phyloP scores from a whole-genome alignment of 2,113 vertebrate genomes.

The Bos taurus region DNA sequence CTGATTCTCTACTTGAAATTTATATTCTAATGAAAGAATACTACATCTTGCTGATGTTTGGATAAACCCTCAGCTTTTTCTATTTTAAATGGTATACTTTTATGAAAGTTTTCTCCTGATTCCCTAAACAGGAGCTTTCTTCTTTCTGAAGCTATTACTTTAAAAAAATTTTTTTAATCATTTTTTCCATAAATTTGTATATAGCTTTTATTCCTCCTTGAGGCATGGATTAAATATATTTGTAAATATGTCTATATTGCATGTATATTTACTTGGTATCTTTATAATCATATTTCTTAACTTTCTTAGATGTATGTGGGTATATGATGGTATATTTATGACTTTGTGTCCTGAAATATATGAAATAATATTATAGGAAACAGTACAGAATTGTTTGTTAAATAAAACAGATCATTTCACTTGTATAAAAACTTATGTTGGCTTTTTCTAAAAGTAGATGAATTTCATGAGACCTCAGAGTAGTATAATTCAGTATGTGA shows the following conservation, averaged over 20 bases:
- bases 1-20: not conserved
- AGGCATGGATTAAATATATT: not conserved
- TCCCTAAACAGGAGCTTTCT: not conserved
- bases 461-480: not conserved
- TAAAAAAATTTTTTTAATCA: not conserved
- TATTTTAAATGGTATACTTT: not conserved
- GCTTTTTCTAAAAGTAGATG: not conserved
- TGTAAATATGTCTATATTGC: not conserved
- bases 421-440: not conserved
- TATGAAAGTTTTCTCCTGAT: not conserved
- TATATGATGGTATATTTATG: not conserved
- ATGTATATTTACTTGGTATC: not conserved
- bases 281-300: not conserved
- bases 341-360: not conserved
- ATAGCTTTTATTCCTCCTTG: not conserved
- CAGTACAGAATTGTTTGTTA: not conserved
- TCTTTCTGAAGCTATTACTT: constrained; percentile 9
- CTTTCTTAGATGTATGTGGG: not conserved
- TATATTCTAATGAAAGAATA: not conserved
- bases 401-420: not conserved
- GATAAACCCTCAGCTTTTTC: not conserved
- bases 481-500: not conserved
- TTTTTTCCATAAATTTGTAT: not conserved
- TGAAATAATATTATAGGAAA: not conserved
- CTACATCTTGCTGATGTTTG: not conserved